A percentile compares a stretch with the other conserved stretches of the same genome.
phyloP scores from a whole-genome alignment of 2,113 vertebrate species.

The Cavia aperea region DNA sequence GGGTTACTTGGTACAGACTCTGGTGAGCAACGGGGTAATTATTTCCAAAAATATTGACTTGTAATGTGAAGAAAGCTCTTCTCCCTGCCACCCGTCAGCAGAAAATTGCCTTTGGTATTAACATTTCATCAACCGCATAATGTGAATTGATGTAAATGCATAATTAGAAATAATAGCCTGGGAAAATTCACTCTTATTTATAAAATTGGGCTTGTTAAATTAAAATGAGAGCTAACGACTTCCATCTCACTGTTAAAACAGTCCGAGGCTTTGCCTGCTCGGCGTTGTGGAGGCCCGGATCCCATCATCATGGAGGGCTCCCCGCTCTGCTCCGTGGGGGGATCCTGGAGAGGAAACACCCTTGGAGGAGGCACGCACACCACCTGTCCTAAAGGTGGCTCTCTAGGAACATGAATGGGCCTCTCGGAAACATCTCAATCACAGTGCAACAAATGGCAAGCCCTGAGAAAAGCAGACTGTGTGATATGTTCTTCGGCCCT shows the following conservation, averaged over 20 bases:
- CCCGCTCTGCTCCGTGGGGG: neutral
- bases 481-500: neutral
- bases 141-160: conserved; percentile 67
- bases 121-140: conserved; percentile 69
- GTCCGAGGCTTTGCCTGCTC: conserved; percentile 24
- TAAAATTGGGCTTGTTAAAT: conserved; percentile 72
- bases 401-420: conserved; percentile 30
- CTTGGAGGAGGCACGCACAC: conserved; percentile 49
- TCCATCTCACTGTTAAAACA: conserved; percentile 48
- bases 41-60: conserved; percentile 57
- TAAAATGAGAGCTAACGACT: conserved; percentile 66
- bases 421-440: conserved; percentile 18
- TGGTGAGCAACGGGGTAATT: conserved; percentile 55
- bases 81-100: conserved; percentile 53
- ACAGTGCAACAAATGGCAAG: neutral
- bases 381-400: conserved; percentile 69
- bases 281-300: neutral
- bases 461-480: neutral
- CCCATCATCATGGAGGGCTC: neutral
- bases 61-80: conserved; percentile 54
- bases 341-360: conserved; percentile 38
- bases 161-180: conserved; percentile 72
- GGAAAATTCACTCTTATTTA: conserved; percentile 70
- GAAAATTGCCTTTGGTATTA: conserved; percentile 64
- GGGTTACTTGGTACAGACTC: conserved; percentile 25